A percentile compares a stretch with the other conserved stretches of the same genome.
Conservation (phyloP, 2,797 vertebrate species). For the Amazona ochrocephala region DNA sequence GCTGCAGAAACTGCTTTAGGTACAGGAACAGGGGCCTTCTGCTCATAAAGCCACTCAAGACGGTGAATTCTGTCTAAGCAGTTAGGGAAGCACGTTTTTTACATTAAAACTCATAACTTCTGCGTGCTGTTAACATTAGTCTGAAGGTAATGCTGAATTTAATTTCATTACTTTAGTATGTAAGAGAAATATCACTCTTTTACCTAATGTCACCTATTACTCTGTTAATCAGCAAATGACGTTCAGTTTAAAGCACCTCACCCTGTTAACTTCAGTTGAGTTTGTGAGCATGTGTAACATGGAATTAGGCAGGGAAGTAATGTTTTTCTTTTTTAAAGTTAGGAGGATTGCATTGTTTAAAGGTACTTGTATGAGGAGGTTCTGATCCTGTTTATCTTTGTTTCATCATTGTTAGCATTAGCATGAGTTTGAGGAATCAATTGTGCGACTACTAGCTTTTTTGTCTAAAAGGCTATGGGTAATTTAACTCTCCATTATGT, state of each 20-base stretch:
- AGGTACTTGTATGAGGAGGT: not conserved
- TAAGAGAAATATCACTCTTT: not conserved
- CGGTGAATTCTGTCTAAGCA: not conserved
- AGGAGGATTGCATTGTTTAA: not conserved
- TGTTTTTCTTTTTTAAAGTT: not conserved
- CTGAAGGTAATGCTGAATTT: not conserved
- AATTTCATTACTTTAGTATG: not conserved
- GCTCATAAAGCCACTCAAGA: not conserved
- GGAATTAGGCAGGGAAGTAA: not conserved
- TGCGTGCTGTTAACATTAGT: not conserved
- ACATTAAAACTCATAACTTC: not conserved
- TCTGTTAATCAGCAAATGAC: not conserved
- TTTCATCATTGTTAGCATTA: constrained; percentile 28
- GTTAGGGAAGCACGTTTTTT: fast-evolving
- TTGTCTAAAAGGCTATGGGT: not conserved
- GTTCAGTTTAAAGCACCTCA: not conserved
- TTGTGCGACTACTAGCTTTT: constrained; percentile 15
- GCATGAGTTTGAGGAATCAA: not conserved
- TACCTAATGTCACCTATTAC: not conserved
- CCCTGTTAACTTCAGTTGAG: fast-evolving
- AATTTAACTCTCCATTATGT: not conserved
- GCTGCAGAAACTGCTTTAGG: not conserved
- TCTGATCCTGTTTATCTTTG: not conserved
- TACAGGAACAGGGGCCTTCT: not conserved
- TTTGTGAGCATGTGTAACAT: fast-evolving